Evolutionary conservation across 2,888 invertebrate species (phyloP), one percentile per base, ranked within the genome.

Genomic region (Melieria picta): DNA sequence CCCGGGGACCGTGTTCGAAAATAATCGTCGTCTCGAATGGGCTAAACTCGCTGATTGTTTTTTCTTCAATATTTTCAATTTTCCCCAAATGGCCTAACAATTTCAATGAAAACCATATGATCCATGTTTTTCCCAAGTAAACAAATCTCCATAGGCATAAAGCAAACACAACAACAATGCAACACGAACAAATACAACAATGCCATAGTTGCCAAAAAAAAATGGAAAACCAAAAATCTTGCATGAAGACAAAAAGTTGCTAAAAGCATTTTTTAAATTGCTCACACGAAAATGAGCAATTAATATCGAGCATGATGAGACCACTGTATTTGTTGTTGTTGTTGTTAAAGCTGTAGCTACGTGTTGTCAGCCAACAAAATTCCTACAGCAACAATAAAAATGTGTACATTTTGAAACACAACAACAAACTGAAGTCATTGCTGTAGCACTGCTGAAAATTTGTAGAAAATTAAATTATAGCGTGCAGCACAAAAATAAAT

Each of bases 401-500:
- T n/a, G 7, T 30, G 30, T 30, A 30, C 30, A 30, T 30, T 30
- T 30, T 30, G 30, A 30, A 30, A 30, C 30, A 3, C 30, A 30
- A 30, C 30, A 30, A 2, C 30, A 30, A 30, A 30, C 30, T 30
- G 3, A 30, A 30, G 30, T 30, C 30, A 30, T 30, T 30, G 30
- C 30, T 30, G 30, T 30, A 30, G 30, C 30, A 30, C 30, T 3
- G 2, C 30, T 30, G 30, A 9, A 52, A 52, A 52, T 52, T n/a
- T 52, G 5, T n/a, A 52, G 52, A 58, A 58, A 58, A 58, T 42
- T 5, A 58, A 58, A 58, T 58, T 58, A 58, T 58, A 58, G 58
- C 63, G n/a, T 63, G 48, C 63, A 63, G 47, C 6, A 16, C 10
- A 63, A 13, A 63, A 30, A 30, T 1, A 30, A 48, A 48, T 48